phyloP scores from a whole-genome alignment of 2,888 invertebrate species.

The Augochlorella aurata region DNA sequence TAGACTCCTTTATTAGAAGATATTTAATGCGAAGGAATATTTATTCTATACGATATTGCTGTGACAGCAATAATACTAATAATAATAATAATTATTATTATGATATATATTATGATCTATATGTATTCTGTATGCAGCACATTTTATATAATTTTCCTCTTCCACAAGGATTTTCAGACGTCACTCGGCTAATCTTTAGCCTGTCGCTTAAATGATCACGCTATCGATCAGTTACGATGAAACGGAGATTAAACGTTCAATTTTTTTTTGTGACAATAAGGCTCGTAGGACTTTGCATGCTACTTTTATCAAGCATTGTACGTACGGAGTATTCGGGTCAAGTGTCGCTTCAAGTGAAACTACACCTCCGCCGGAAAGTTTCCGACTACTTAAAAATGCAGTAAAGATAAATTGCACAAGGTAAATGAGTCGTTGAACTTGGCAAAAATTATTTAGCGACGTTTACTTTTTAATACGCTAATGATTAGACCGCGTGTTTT shows the following conservation, averaged over 20 bases:
- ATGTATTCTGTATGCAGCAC: background rate
- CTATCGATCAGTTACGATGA: background rate
- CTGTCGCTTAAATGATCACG: background rate
- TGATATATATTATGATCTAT: no score
- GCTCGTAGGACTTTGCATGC: background rate
- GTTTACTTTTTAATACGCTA: no score
- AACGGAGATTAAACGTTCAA: background rate
- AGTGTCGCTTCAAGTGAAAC: background rate
- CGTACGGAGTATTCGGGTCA: background rate
- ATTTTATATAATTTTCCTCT: background rate
- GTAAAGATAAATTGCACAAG: background rate
- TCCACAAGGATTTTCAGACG: background rate
- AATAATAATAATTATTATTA: no score
- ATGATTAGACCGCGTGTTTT: no score
- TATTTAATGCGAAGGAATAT: no score
- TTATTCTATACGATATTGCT: no score
- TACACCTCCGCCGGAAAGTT: background rate
- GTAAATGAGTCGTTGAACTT: background rate
- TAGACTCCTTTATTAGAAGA: no score
- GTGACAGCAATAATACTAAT: no score
- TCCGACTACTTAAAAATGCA: background rate
- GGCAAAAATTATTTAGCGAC: background rate
- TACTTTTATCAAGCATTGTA: background rate
- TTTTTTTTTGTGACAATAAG: background rate
- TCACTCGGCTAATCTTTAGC: background rate